Evolutionary conservation across 2,113 vertebrate species (phyloP), one percentile per base, ranked within the genome.

Genomic region (Athene noctua): DNA sequence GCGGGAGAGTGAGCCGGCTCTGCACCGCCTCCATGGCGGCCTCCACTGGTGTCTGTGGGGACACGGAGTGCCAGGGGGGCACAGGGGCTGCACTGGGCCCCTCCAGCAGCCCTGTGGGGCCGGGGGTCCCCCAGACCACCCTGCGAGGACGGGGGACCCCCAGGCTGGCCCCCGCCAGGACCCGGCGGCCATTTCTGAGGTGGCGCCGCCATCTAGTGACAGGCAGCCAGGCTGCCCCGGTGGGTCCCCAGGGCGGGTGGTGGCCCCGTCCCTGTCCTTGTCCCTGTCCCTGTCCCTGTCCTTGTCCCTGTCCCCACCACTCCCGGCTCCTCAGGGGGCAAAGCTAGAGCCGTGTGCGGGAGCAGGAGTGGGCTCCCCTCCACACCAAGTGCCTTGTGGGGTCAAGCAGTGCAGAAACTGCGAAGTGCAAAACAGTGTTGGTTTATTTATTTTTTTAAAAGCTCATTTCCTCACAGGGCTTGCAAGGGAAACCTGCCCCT

Each of bases 201-300:
- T 46, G 32, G 55, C 68, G 46, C 72, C 29, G 63, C 96, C 96
- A 88, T 47, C 95, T 95, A 96, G 95, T 86, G 96, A 88, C 92
- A 34, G 2, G 6, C 0, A 9, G 71, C 13, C 15, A 5, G 91
- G 83, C 29, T 30, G 75, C 15, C 71, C 67, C 5, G 2, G 1
- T 0, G 4, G 16, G 40, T 38, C 47, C 66, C 73, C 42, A 8
- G 16, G 34, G 30, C 5, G 8, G 32, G 44, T 1, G 0, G 14
- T 9, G 72, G 38, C 57, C 34, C 12, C 14, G 51, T 29, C 52
- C 49, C 20, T 21, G 26, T 2, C n/a, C 38, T 38, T 38, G 38
- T 38, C 38, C 38, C 38, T 38, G 38, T 38, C 57, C 34, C 12
- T 12, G 51, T 29, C 52, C 49, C 20, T 21, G 26, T 2, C n/a